Percentiles rank a stretch among this genome's conserved stretches.
Evolutionary conservation across 2,797 vertebrate species (phyloP).

Genomic region (Phoeniculus purpureus): DNA sequence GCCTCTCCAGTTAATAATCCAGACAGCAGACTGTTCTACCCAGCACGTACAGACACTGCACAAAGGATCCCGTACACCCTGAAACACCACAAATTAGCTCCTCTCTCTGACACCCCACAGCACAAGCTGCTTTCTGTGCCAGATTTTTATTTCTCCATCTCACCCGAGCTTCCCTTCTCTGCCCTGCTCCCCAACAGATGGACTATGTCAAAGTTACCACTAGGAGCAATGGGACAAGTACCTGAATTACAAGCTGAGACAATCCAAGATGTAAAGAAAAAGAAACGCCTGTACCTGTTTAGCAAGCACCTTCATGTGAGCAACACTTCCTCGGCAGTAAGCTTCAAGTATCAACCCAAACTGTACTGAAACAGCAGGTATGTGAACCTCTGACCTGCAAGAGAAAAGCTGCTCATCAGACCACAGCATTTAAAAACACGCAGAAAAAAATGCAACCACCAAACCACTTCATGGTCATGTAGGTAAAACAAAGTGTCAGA

Average conservation of each 20-base stretch:
- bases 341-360: constrained; percentile 96
- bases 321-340: constrained; percentile 93
- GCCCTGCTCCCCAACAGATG: fast-evolving
- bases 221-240: not conserved
- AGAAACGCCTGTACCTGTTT: constrained; percentile 85
- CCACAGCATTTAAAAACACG: not conserved
- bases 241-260: not conserved
- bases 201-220: not conserved
- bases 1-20: not conserved
- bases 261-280: not conserved
- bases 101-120: not conserved
- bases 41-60: fast-evolving
- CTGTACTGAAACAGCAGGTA: constrained; percentile 90
- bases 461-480: fast-evolving
- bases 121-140: not conserved
- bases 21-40: not conserved
- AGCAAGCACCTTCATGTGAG: constrained; percentile 96
- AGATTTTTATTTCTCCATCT: not conserved
- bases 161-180: not conserved
- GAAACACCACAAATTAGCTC: not conserved
- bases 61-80: not conserved
- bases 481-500: not conserved
- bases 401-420: not conserved
- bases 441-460: not conserved
- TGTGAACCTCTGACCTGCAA: constrained; percentile 87